Evolutionary conservation across 1,140 invertebrate species (phyloP), one percentile per base, ranked within the genome.

Genomic region (Babylonia areolata): DNA sequence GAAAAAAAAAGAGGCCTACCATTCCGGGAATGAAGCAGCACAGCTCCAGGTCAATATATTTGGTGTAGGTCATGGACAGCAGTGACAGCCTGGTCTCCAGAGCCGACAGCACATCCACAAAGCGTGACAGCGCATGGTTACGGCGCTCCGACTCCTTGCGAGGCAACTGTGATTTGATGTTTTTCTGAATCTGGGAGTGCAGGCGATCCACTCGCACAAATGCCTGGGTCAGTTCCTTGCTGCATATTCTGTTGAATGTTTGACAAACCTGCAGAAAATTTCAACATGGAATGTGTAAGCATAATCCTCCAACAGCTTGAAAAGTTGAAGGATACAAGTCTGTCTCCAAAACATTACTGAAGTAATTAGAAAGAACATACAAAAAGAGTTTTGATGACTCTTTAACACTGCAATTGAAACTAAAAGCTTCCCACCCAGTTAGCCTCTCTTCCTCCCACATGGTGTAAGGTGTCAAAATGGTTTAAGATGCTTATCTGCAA

Each of bases 11-110:
- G n/a, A n/a, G n/a, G n/a, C 79, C 73, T 78, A 95, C 97, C 95
- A 97, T 98, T 86, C 98, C 98, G 28, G 98, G 98, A 91, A 98
- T 98, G 91, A 99, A 99, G 92, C 97, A 98, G 91, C 97, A 98
- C 9, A 97, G 92, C 85, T 96, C 96, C 82, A 95, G 94, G 86
- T 97, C 97, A 28, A 98, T 96, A 90, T 97, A 98, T 94, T 98
- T 98, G 54, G 96, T 96, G 92, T 97, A 99, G 0, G 98, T 98
- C 97, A 98, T 98, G 12, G 96, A 97, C 6, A 98, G 95, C 96
- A 98, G 97, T 0, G 97, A 98, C 37, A 99, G 96, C 37, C 98
- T 95, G 0, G 98, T 98, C 94, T 98, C 98, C 77, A 99, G 96
- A 0, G 97, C 97, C 37, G 97, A 97, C 31, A 99, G 95, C 82